Evolutionary conservation across 2,888 invertebrate genomes (phyloP).

Genomic region (Harpalus rufipes): DNA sequence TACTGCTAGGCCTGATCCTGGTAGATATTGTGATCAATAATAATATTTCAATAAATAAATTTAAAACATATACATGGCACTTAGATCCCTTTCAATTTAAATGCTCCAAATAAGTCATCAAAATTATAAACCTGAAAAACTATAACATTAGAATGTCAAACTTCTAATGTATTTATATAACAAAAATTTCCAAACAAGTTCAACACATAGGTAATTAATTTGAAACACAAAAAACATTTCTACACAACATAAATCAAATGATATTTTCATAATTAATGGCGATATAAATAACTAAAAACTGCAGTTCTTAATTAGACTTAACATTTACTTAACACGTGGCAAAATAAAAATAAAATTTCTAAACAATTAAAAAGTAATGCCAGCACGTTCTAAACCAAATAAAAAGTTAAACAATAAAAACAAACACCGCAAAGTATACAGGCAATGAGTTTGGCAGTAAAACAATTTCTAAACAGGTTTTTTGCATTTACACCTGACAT

Average conservation of each 20-base stretch:
- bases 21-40: no score
- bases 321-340: conserved; percentile 9
- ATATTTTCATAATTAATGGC: conserved; percentile 12
- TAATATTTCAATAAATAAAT: no score
- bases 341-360: conserved; percentile 34
- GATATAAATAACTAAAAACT: conserved; percentile 21
- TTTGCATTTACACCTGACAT: conserved; percentile 59
- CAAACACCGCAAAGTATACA: conserved; percentile 18
- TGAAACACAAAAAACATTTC: conserved; percentile 9
- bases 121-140: conserved; percentile 9
- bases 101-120: background rate
- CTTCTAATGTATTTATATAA: background rate
- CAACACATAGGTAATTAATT: conserved; percentile 14
- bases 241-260: conserved; percentile 30
- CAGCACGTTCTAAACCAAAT: conserved; percentile 18
- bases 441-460: conserved; percentile 50
- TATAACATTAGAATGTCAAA: background rate
- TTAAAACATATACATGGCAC: no score
- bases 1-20: no score
- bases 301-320: conserved; percentile 7
- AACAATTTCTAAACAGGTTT: conserved; percentile 64
- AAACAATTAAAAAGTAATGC: conserved; percentile 27
- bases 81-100: no score
- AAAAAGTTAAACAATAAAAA: conserved; percentile 44
- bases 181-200: conserved; percentile 21